phyloP scores from a whole-genome alignment of 35 echinoderm and acorn worm genomes.

The Lytechinus variegatus region DNA sequence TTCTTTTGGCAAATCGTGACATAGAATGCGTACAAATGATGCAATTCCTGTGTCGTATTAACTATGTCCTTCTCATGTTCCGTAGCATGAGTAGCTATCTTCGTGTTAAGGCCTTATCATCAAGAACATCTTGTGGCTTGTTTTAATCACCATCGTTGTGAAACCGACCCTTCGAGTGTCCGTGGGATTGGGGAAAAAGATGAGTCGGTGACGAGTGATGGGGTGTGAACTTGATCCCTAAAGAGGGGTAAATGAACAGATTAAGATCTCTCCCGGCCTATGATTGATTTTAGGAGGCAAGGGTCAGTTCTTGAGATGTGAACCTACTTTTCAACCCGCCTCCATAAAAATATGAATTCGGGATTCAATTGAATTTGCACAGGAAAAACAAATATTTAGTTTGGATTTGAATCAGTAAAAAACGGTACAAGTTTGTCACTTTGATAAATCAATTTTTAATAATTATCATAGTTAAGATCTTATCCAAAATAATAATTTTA shows the following conservation, averaged over 20 bases:
- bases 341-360: neutral
- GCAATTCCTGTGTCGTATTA: neutral
- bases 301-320: neutral
- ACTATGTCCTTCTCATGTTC: neutral
- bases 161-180: neutral
- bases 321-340: neutral
- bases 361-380: neutral
- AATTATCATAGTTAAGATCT: no score
- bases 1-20: neutral
- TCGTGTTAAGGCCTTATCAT: neutral
- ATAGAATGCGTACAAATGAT: neutral
- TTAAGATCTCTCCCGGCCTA: neutral
- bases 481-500: no score
- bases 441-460: no score
- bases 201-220: neutral
- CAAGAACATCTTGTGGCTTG: neutral
- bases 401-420: no score
- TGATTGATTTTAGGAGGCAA: neutral
- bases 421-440: no score
- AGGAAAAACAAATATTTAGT: no score
- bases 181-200: neutral
- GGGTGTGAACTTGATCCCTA: neutral
- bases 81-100: neutral
- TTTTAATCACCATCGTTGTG: neutral
- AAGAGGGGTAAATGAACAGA: slow-evolving; percentile 18